These are phyloP conservation scores for Osmerus mordax DNA, from an alignment of 2,113 vertebrate genomes.

Conservation along the genomic window DNA sequence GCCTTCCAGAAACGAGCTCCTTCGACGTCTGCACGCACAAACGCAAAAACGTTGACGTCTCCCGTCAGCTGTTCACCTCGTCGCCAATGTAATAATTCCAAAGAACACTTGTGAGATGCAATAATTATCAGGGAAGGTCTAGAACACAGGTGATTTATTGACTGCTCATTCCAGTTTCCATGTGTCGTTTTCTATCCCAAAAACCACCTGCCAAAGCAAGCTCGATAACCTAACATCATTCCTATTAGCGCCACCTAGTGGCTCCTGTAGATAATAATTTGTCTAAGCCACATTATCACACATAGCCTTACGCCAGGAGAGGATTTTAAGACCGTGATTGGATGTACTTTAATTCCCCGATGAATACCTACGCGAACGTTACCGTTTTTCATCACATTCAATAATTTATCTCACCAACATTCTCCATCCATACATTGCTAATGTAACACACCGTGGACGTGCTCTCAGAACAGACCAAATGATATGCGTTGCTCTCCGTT, in stretches of 20 bases:
- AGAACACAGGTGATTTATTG: neutral
- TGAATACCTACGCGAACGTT: too few species aligned
- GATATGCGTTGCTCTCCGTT: too few species aligned
- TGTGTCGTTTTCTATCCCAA: neutral
- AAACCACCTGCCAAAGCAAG: neutral
- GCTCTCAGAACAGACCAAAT: too few species aligned
- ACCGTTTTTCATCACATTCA: too few species aligned
- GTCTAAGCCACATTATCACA: neutral
- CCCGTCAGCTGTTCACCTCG: neutral
- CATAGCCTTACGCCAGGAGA: too few species aligned
- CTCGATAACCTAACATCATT: neutral
- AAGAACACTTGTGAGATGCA: neutral
- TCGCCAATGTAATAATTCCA: neutral
- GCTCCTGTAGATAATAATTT: neutral
- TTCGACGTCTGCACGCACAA: neutral
- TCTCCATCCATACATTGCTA: too few species aligned
- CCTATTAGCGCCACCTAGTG: neutral
- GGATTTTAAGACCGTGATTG: too few species aligned
- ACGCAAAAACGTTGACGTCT: neutral
- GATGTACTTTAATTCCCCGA: too few species aligned
- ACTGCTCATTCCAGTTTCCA: neutral
- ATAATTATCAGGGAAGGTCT: neutral
- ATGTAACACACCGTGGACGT: too few species aligned
- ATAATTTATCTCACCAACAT: too few species aligned
- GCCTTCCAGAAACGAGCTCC: neutral